Percentiles rank a stretch among this genome's conserved stretches.
phyloP scores from a whole-genome alignment of 92 coral and sea anemone genomes.

The Zoanthus sansibaricus region DNA sequence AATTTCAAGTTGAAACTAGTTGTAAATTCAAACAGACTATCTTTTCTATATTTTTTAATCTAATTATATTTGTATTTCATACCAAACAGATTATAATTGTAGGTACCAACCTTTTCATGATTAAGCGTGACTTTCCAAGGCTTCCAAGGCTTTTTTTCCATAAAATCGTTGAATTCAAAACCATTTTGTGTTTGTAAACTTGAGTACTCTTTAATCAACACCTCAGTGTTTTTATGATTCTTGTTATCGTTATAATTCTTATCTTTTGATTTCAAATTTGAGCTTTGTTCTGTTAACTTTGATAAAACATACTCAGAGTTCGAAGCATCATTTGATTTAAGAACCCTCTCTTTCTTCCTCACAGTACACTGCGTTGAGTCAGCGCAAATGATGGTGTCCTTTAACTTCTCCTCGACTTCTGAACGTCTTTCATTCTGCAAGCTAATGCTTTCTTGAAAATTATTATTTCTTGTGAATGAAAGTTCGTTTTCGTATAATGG shows the following conservation, averaged over 20 bases:
- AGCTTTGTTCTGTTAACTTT: not conserved
- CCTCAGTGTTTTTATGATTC: not conserved
- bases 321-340: not conserved
- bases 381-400: not conserved
- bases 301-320: not conserved
- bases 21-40: too few species aligned
- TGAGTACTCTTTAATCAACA: not conserved
- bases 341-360: not conserved
- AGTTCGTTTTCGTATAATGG: not conserved
- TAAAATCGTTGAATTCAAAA: not conserved
- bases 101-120: conserved; percentile 17
- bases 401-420: not conserved
- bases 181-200: not conserved
- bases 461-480: not conserved
- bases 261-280: not conserved
- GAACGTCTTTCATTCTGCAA: not conserved
- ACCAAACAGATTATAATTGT: not conserved
- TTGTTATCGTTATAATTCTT: not conserved
- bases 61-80: not conserved
- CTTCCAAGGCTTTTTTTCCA: not conserved
- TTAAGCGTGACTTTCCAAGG: not conserved
- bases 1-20: too few species aligned
- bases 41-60: too few species aligned
- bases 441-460: not conserved
- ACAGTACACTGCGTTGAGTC: not conserved